A percentile compares a stretch with the other conserved stretches of the same genome.
phyloP scores from a whole-genome alignment of 2,888 invertebrate genomes.

The Physocephala rufipes region DNA sequence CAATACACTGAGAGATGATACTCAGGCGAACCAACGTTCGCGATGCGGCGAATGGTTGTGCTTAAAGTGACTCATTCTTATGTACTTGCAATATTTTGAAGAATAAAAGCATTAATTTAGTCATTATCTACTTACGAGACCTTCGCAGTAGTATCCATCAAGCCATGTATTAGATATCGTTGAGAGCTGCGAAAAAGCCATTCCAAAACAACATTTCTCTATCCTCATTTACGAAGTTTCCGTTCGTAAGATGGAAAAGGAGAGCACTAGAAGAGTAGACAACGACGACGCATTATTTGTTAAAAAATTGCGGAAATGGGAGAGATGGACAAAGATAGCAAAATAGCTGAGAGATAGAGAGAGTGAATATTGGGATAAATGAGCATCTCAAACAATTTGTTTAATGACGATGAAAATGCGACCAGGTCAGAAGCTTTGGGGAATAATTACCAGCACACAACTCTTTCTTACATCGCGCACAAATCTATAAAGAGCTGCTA shows the following conservation, averaged over 20 bases:
- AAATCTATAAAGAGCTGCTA: not conserved
- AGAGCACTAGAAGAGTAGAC: not conserved
- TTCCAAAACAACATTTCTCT: constrained; percentile 30
- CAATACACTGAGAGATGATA: no score
- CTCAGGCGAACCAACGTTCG: no score
- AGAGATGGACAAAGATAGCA: not conserved
- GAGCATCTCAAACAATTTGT: constrained; percentile 3
- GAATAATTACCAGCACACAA: not conserved
- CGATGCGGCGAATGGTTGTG: not conserved
- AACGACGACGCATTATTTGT: not conserved
- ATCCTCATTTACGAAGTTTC: not conserved
- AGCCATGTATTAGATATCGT: constrained; percentile 42
- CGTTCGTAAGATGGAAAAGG: not conserved
- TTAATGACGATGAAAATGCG: constrained; percentile 5
- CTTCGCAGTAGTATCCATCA: constrained; percentile 44
- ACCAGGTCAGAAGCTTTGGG: not conserved
- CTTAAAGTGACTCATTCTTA: constrained; percentile 59
- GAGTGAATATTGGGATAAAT: not conserved
- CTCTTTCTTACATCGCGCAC: not conserved
- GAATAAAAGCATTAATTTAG: constrained; percentile 67
- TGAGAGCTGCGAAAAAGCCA: constrained; percentile 24
- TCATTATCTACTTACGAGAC: constrained; percentile 66
- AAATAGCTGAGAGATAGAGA: not conserved
- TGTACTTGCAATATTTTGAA: constrained; percentile 55
- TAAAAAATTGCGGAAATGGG: not conserved